Base-by-base conservation (phyloP, 1,140 invertebrate genomes). In the Calycopis cecrops region DNA sequence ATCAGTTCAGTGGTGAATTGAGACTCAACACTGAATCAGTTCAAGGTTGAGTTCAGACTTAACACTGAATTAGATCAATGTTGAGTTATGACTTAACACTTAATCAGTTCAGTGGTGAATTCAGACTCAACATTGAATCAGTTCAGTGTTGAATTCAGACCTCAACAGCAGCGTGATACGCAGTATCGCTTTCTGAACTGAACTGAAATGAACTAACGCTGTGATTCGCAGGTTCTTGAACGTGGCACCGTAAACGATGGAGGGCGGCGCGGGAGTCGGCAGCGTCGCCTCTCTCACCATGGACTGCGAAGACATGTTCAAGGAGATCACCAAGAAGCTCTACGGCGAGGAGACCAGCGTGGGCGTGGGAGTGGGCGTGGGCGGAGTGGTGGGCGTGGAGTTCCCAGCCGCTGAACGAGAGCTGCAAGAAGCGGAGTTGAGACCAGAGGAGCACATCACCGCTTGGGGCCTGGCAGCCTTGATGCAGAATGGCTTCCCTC, bases 241-340 rank as follows among this genome's bases (percentile, higher is more conserved):
- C 9, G n/a, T 9, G 35, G 34, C 12, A 51, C 54, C 55, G 38
- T 52, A 52, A 50, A 37, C 47, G 35, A 83, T 80, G 79, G 79
- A 78, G 64, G 67, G 66, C 54, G 70, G 74, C 62, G 72, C 64
- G 53, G 73, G 75, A 54, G 77, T 75, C 61, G 69, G 63, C 62
- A 69, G 72, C 70, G 80, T 79, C 34, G 70, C 74, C 37, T 76
- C 79, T 18, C 81, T 88, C 62, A 79, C 82, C 55, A 79, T 88
- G 79, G 87, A 88, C 74, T 88, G 87, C 76, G 87, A 88, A 74
- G 87, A 88, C 67, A 88, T 88, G 87, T 88, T 95, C 78, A 96
- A 96, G 84, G 95, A 97, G 89, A 96, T 96, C 67, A 96, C 94
- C 42, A 92, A 94, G 69, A 97, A 97, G 88, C 88, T 96, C 48